These are phyloP conservation scores for Nixonia krombeini DNA, from an alignment of 1,140 invertebrate species.

Conservation along the genomic window DNA sequence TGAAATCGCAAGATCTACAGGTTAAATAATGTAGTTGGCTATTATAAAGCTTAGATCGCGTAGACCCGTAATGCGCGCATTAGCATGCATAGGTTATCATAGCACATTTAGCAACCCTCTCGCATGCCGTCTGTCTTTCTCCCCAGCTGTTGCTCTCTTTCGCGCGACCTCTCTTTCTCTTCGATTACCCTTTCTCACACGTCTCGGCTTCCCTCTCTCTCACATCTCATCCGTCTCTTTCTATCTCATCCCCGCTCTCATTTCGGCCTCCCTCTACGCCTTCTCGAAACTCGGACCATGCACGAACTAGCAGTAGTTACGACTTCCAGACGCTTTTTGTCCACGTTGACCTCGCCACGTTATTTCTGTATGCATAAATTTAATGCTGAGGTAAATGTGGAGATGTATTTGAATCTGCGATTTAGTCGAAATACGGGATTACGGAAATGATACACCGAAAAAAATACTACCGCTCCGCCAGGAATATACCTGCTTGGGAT, in stretches of 20 bases:
- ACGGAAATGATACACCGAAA: background rate
- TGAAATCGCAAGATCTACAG: slow-evolving; percentile 51
- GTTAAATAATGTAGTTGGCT: slow-evolving; percentile 48
- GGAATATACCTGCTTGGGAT: no score
- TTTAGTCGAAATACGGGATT: background rate
- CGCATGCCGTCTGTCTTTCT: slow-evolving; percentile 21
- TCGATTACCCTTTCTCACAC: slow-evolving; percentile 26
- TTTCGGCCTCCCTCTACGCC: background rate
- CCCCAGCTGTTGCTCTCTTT: slow-evolving; percentile 12
- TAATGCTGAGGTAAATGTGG: slow-evolving; percentile 35
- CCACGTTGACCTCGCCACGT: slow-evolving; percentile 28
- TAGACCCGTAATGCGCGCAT: slow-evolving; percentile 59
- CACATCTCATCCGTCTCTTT: slow-evolving; percentile 5
- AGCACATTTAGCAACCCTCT: slow-evolving; percentile 57
- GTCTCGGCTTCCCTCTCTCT: background rate
- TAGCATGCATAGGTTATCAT: slow-evolving; percentile 64
- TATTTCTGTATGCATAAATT: slow-evolving; percentile 53
- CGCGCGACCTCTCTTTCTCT: slow-evolving; percentile 7
- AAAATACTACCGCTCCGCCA: background rate
- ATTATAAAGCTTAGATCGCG: slow-evolving; percentile 43
- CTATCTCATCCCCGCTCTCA: slow-evolving; percentile 4
- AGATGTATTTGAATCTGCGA: slow-evolving; percentile 37
- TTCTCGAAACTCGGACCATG: slow-evolving; percentile 34
- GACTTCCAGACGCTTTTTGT: slow-evolving; percentile 45
- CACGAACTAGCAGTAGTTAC: slow-evolving; percentile 32